Evolutionary conservation across 2,113 vertebrate genomes (phyloP), one percentile per base, ranked within the genome.

Genomic region (Alethe castanea): DNA sequence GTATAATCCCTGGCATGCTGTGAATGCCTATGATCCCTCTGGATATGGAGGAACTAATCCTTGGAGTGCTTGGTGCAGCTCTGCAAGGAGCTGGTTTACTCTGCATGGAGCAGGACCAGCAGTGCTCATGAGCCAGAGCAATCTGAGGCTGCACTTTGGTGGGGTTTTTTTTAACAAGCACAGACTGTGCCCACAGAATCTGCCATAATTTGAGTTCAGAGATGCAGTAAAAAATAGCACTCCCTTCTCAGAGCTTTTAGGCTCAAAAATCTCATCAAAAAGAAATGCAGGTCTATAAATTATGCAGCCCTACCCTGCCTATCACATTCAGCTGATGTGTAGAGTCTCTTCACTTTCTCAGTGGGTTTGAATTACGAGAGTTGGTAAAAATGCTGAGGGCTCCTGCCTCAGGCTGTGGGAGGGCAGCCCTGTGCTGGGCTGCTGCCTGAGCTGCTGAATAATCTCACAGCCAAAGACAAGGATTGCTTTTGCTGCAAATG

Each of bases 241-340:
- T 84, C 29, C 80, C 69, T 80, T 93, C 86, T 38, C 92, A 78
- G 54, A 86, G 82, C 67, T 90, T 90, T 88, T 50, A 88, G 80
- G 88, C 83, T 86, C 80, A 72, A 96, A 88, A 88, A 74, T 83
- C 83, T 94, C 94, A 82, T 93, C 86, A 93, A 77, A 94, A 91
- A 90, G 83, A 93, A 91, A 93, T 84, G 91, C 33, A 52, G 26
- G 22, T 36, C 59, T 72, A 53, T 95, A 87, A 92, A 88, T 91
- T 92, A 95, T 84, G 94, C 84, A 95, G 93, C 84, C 77, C 60
- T 74, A 64, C 60, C 72, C 69, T 71, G 80, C 76, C 92, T 84
- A 84, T 88, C 91, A 57, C 72, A 81, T 83, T 74, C 47, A 52
- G 69, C 86, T 83, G 85, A 87, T 86, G 67, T 0, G 2, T 20